Percentiles rank a stretch among this genome's conserved stretches.
Evolutionary conservation across 1,140 invertebrate genomes (phyloP).

Genomic region (Teleopsis dalmanni): DNA sequence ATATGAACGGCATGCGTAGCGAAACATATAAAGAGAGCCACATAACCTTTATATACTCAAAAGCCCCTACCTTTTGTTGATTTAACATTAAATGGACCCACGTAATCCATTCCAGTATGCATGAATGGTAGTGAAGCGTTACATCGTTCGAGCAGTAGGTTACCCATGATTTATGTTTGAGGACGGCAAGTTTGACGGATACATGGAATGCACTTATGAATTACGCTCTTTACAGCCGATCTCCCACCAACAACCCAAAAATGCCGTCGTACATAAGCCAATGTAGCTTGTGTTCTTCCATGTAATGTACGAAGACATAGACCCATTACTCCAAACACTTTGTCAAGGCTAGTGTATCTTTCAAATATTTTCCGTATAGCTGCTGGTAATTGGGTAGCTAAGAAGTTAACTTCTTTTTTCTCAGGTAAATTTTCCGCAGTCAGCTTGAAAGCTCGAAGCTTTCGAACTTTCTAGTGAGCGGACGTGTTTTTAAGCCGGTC

Average conservation of each 20-base stretch:
- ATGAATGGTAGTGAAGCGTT: slow-evolving; percentile 22
- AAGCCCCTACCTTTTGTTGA: slow-evolving; percentile 14
- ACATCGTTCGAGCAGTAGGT: slow-evolving; percentile 14
- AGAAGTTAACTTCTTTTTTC: neutral
- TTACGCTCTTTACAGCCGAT: neutral
- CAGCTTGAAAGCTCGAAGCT: too few species aligned
- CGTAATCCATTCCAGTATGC: slow-evolving; percentile 26
- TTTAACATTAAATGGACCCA: slow-evolving; percentile 15
- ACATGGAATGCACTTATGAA: neutral
- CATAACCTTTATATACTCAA: neutral
- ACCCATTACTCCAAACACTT: neutral
- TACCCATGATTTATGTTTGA: neutral
- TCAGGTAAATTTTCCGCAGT: neutral
- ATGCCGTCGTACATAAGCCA: too few species aligned
- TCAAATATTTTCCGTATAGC: neutral
- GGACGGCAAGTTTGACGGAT: neutral
- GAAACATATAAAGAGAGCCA: neutral
- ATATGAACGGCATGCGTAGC: neutral
- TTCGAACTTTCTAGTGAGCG: too few species aligned
- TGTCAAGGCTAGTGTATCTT: neutral
- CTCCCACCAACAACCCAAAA: too few species aligned
- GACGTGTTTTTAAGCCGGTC: too few species aligned
- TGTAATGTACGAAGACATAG: neutral
- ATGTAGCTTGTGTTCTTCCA: too few species aligned
- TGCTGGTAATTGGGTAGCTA: neutral